These are phyloP conservation scores for Sinocyclocheilus rhinocerous DNA, from an alignment of 2,113 vertebrate genomes.

Conservation along the genomic window DNA sequence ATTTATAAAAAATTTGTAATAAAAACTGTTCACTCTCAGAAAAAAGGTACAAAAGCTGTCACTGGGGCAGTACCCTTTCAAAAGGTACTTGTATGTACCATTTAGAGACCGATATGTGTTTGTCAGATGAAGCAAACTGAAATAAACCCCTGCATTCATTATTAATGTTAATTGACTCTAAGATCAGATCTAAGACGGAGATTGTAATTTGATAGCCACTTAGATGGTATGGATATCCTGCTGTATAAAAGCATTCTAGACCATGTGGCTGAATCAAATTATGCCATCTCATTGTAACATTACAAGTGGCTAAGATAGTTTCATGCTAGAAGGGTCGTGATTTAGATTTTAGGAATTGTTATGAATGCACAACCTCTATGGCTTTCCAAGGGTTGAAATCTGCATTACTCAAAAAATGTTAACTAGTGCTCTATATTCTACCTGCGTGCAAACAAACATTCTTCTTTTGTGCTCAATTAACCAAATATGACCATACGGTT, in stretches of 20 bases:
- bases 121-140: conserved; percentile 53
- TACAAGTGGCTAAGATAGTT: neutral
- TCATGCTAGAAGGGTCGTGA: neutral
- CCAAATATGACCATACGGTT: neutral
- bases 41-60: no score
- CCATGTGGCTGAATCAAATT: neutral
- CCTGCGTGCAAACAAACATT: neutral
- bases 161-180: conserved; percentile 79
- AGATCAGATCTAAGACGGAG: conserved; percentile 73
- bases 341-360: neutral
- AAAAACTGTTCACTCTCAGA: no score
- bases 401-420: neutral
- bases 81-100: no score
- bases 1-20: no score
- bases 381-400: neutral
- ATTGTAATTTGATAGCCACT: conserved; percentile 73
- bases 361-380: neutral
- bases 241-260: neutral
- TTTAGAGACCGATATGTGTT: neutral
- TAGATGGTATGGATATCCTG: conserved; percentile 59
- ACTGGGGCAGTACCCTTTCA: no score
- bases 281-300: neutral
- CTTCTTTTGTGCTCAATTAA: neutral
- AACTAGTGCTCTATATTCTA: no score
- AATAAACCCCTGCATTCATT: conserved; percentile 68